These are phyloP conservation scores for Intellagama lesueurii DNA, from an alignment of 2,797 vertebrate genomes.

Conservation along the genomic window DNA sequence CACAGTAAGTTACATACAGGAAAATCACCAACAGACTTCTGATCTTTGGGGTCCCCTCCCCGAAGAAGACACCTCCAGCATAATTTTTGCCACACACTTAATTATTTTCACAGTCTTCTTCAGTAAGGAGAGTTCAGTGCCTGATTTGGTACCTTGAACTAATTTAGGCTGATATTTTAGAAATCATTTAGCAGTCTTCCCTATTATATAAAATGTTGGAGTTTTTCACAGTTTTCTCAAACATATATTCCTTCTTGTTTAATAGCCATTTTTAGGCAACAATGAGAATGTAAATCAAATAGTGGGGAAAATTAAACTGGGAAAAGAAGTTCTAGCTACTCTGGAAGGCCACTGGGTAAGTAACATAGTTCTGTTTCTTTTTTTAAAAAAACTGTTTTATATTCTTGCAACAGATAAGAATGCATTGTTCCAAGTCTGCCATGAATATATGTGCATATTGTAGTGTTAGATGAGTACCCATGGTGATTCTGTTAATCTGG, in stretches of 20 bases:
- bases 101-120: background rate
- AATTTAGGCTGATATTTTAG: background rate
- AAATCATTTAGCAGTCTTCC: background rate
- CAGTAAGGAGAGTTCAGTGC: background rate
- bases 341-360: slow-evolving; percentile 98
- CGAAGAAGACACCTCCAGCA: background rate
- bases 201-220: background rate
- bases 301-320: slow-evolving; percentile 95
- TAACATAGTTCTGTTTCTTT: slow-evolving; percentile 28
- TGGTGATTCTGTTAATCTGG: no score
- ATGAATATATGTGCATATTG: no score
- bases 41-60: no score
- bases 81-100: background rate
- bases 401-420: background rate
- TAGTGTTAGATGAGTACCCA: no score
- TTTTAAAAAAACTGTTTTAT: background rate
- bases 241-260: slow-evolving; percentile 22
- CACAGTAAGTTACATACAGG: no score
- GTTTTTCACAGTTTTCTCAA: slow-evolving; percentile 12
- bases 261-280: slow-evolving; percentile 95
- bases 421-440: no score
- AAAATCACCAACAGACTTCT: no score
- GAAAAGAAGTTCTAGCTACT: slow-evolving; percentile 95
- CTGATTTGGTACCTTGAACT: background rate
- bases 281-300: slow-evolving; percentile 96